Evolutionary conservation across 2,888 invertebrate species (phyloP), one percentile per base, ranked within the genome.

Genomic region (Sericinus montela): DNA sequence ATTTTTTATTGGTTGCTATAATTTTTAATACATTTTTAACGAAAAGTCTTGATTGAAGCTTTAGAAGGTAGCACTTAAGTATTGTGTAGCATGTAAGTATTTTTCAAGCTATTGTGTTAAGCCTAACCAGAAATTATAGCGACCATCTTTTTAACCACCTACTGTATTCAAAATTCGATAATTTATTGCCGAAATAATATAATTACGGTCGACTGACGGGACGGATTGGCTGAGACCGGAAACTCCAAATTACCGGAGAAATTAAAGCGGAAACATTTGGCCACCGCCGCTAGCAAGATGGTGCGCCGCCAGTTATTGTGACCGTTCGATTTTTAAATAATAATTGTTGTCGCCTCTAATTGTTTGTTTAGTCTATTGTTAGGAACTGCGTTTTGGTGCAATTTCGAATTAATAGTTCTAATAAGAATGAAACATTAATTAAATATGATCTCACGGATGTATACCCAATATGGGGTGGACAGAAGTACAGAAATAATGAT

Each of bases 261-360:
- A 88, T 88, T 88, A 88, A 88, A 88, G 84, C 85, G 88, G 88
- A 87, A 88, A 87, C 88, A 88, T 87, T 88, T 86, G 88, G 85
- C 77, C 74, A 72, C 73, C 74, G 83, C 86, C 87, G 87, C 87
- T 80, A 76, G 88, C 87, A 87, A 87, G 87, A 88, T 88, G 88
- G 88, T 79, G 87, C 75, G 65, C 64, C 63, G 56, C 54, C 68
- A 74, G 79, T 81, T 83, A 83, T 81, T 78, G 71, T 71, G 77
- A 76, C 79, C 78, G 84, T 82, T 76, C 82, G 76, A 80, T 81
- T 81, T 85, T 78, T 83, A 75, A 82, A 84, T 77, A 74, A 77
- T 83, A 75, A 80, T 76, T 70, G 73, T 75, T 74, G 78, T 77
- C 75, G 71, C 73, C 59, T 70, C 66, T 75, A 75, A 69, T 69